Conservation (phyloP, 2,113 vertebrate genomes). For the Myotis yumanensis region DNA sequence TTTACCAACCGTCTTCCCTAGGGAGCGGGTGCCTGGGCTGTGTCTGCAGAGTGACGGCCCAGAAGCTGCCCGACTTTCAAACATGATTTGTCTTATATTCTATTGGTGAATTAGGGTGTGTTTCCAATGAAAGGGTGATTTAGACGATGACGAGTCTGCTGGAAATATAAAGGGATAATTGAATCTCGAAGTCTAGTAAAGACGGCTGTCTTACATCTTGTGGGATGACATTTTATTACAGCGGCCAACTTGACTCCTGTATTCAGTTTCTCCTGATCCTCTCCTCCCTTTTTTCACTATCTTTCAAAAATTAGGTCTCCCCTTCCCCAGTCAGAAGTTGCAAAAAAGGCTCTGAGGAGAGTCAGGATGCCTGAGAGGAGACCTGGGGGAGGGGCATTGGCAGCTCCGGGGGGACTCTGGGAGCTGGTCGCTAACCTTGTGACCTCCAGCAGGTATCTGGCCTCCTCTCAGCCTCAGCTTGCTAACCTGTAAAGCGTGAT, state of each 20-base stretch:
- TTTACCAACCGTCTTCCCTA: neutral
- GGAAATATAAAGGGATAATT: constrained; percentile 48
- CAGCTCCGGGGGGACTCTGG: neutral
- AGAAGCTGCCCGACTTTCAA: neutral
- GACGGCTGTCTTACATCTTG: constrained; percentile 1
- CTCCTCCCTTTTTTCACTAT: neutral
- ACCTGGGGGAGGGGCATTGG: neutral
- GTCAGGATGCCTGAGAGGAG: neutral
- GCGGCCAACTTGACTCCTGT: neutral
- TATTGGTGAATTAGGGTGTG: constrained; percentile 51
- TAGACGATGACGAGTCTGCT: neutral
- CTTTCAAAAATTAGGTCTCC: constrained; percentile 40
- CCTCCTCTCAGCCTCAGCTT: neutral
- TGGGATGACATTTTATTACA: constrained; percentile 57
- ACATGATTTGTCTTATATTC: constrained; percentile 24
- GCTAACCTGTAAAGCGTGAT: neutral
- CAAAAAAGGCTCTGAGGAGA: neutral
- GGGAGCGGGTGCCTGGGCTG: neutral
- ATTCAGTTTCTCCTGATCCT: constrained; percentile 21
- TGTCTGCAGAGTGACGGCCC: neutral
- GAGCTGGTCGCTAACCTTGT: neutral
- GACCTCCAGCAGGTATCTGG: neutral
- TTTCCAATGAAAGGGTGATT: constrained; percentile 45
- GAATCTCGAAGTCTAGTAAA: constrained; percentile 64
- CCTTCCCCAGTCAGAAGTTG: neutral